phyloP scores from a whole-genome alignment of 2,113 vertebrate genomes.

The Motacilla alba region DNA sequence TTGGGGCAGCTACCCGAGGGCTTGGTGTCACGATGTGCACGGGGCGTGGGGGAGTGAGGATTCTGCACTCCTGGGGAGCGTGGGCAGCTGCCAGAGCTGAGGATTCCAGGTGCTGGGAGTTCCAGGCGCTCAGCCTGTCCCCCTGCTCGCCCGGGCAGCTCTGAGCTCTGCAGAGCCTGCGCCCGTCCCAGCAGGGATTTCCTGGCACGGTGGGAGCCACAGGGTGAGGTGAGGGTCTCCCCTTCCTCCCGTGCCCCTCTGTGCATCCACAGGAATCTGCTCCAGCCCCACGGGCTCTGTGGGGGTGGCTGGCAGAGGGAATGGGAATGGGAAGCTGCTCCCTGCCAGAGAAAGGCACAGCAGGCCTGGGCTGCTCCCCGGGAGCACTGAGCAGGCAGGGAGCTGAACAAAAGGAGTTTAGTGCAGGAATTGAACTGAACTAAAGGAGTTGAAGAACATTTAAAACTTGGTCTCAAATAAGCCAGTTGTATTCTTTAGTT shows the following conservation, averaged over 20 bases:
- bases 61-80: background rate
- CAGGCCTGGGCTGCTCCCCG: background rate
- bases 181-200: accelerated
- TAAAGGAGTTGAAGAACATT: background rate
- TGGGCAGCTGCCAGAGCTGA: background rate
- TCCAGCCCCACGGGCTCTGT: background rate
- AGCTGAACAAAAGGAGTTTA: background rate
- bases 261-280: background rate
- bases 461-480: background rate
- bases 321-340: background rate
- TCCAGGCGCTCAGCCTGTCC: background rate
- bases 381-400: accelerated
- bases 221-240: background rate
- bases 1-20: background rate
- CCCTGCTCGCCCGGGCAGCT: background rate
- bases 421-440: background rate
- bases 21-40: background rate
- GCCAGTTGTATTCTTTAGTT: background rate
- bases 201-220: accelerated
- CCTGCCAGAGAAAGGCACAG: background rate
- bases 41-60: background rate
- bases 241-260: background rate
- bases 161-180: background rate
- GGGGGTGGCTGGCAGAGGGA: background rate
- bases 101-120: background rate